Evolutionary conservation across 2,113 vertebrate species (phyloP).

Genomic region (Hypanus sabinus): DNA sequence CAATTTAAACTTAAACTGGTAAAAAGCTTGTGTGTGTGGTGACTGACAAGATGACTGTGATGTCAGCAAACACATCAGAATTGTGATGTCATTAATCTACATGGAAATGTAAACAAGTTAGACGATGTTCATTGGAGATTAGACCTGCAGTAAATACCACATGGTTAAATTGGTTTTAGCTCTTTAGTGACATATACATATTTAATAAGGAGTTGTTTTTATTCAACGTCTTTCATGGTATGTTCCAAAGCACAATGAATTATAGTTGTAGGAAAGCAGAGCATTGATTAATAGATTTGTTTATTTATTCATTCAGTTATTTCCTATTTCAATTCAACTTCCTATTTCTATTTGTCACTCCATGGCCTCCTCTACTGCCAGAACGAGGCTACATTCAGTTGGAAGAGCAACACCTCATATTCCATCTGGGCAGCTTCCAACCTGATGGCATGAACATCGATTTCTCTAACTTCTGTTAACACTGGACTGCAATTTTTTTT

Average conservation of each 20-base stretch:
- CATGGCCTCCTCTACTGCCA: too few relatives aligned
- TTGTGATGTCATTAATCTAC: neutral
- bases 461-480: too few relatives aligned
- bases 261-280: neutral
- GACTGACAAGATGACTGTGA: neutral
- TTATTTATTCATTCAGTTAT: too few relatives aligned
- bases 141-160: neutral
- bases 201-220: neutral
- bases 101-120: neutral
- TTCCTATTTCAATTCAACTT: too few relatives aligned
- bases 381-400: too few relatives aligned
- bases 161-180: neutral
- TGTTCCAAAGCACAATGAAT: neutral
- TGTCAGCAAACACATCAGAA: neutral
- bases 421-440: too few relatives aligned
- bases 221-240: neutral
- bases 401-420: too few relatives aligned
- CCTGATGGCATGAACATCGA: too few relatives aligned
- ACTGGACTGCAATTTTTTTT: too few relatives aligned
- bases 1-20: constrained; percentile 11
- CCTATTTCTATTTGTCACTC: too few relatives aligned
- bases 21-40: neutral
- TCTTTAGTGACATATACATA: neutral
- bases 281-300: neutral
- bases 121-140: neutral